Conservation (phyloP, 30 jellyfish, hydroid and myxozoan species). For the Catostylus mosaicus region DNA sequence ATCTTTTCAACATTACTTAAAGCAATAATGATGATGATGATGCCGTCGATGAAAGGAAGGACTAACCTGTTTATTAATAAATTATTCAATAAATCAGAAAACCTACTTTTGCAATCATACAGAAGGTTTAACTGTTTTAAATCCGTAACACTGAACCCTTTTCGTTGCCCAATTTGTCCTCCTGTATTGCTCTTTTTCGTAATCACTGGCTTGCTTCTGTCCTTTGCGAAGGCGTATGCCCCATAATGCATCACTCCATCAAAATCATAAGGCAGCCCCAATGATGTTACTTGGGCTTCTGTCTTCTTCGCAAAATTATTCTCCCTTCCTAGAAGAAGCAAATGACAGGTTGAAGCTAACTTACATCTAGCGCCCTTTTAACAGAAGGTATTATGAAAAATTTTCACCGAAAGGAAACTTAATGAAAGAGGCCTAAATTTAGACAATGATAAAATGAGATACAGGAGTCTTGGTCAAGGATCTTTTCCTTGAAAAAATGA, state of each 20-base stretch:
- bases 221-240: constrained; percentile 53
- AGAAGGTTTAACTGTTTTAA: constrained; percentile 36
- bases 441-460: no score
- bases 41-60: no score
- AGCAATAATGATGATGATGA: no score
- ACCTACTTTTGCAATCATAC: constrained; percentile 67
- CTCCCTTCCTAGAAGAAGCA: constrained; percentile 29
- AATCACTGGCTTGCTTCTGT: constrained; percentile 34
- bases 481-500: no score
- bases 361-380: no score
- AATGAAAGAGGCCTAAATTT: no score
- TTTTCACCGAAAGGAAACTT: no score
- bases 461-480: no score
- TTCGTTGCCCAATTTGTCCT: constrained; percentile 59
- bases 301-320: constrained; percentile 21
- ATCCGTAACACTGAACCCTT: constrained; percentile 63
- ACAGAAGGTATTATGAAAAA: no score
- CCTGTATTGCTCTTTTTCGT: constrained; percentile 17
- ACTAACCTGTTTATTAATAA: no score
- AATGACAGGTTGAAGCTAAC: no score
- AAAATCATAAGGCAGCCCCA: constrained; percentile 65
- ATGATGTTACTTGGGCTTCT: constrained; percentile 13
- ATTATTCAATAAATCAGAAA: neutral
- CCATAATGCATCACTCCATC: constrained; percentile 80
- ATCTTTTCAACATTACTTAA: no score